A percentile compares a stretch with the other conserved stretches of the same genome.
Evolutionary conservation across 2,113 vertebrate genomes (phyloP).

Genomic region (Leptobrachium ailaonicum): DNA sequence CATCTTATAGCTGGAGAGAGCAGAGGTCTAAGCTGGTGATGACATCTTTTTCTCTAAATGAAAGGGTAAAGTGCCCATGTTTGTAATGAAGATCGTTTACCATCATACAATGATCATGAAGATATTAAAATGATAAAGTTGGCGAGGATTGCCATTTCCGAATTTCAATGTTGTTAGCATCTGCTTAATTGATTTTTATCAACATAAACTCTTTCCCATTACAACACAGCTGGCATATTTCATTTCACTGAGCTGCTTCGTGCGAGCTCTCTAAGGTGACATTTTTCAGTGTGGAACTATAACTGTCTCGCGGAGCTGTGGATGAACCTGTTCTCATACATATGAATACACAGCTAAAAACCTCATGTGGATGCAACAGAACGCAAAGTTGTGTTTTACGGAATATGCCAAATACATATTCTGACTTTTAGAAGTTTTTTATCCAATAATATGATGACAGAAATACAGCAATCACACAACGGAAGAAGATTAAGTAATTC

Average conservation of each 20-base stretch:
- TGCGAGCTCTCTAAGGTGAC: conserved; percentile 24
- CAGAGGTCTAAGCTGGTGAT: too few relatives aligned
- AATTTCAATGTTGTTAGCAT: conserved; percentile 47
- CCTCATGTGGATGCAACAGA: background rate
- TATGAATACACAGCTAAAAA: background rate
- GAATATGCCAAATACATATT: too few relatives aligned
- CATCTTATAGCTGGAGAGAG: too few relatives aligned
- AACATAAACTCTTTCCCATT: conserved; percentile 29
- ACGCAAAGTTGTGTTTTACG: too few relatives aligned
- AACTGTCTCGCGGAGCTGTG: background rate
- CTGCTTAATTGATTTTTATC: conserved; percentile 49
- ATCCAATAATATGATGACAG: too few relatives aligned
- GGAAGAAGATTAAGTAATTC: too few relatives aligned
- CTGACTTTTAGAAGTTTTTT: too few relatives aligned
- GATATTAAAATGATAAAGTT: conserved; percentile 27
- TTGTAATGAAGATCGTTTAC: background rate
- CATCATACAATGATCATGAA: conserved; percentile 8
- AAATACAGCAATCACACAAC: too few relatives aligned
- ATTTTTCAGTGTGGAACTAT: conserved; percentile 29
- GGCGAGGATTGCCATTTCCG: conserved; percentile 26
- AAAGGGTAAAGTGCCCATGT: background rate
- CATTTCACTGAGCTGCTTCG: conserved; percentile 19
- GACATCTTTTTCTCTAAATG: too few relatives aligned
- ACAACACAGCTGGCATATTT: conserved; percentile 39
- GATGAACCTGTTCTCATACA: background rate